phyloP scores from a whole-genome alignment of 2,797 vertebrate genomes.

The Cichlasoma orientale region DNA sequence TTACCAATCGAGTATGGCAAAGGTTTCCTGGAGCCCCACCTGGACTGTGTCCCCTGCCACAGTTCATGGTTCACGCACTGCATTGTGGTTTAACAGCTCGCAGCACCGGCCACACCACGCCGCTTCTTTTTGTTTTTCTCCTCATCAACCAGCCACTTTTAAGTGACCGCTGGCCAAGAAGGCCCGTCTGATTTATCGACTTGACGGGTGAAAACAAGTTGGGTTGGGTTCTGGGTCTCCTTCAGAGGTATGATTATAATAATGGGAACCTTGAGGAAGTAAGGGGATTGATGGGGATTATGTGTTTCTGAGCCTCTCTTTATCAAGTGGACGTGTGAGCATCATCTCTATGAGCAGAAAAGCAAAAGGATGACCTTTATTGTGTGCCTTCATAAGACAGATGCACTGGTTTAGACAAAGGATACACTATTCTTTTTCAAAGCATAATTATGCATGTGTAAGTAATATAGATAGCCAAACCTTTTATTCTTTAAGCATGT shows the following conservation, averaged over 20 bases:
- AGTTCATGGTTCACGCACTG: slow-evolving; percentile 65
- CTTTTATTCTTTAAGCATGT: background rate
- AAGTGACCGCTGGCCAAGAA: slow-evolving; percentile 61
- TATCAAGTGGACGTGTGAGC: slow-evolving; percentile 49
- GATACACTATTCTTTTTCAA: background rate
- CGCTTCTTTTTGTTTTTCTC: slow-evolving; percentile 41
- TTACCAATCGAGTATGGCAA: slow-evolving; percentile 54
- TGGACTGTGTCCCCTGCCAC: slow-evolving; percentile 62
- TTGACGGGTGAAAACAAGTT: slow-evolving; percentile 47
- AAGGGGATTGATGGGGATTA: slow-evolving; percentile 62
- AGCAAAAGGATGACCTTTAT: slow-evolving; percentile 9
- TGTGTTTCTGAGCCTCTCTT: slow-evolving; percentile 50
- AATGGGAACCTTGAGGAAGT: slow-evolving; percentile 62
- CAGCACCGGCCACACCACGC: slow-evolving; percentile 24
- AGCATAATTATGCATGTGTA: background rate
- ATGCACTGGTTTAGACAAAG: background rate
- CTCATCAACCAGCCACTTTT: slow-evolving; percentile 39
- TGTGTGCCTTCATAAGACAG: slow-evolving; percentile 6
- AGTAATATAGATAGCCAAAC: no score
- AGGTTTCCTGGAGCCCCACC: slow-evolving; percentile 62
- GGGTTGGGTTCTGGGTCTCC: slow-evolving; percentile 54
- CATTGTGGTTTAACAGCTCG: slow-evolving; percentile 55
- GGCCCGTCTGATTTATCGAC: slow-evolving; percentile 60
- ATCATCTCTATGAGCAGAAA: slow-evolving; percentile 37
- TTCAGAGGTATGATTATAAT: slow-evolving; percentile 63